Evolutionary conservation across 92 coral and sea anemone genomes (phyloP).

Genomic region (Diadumene lineata): DNA sequence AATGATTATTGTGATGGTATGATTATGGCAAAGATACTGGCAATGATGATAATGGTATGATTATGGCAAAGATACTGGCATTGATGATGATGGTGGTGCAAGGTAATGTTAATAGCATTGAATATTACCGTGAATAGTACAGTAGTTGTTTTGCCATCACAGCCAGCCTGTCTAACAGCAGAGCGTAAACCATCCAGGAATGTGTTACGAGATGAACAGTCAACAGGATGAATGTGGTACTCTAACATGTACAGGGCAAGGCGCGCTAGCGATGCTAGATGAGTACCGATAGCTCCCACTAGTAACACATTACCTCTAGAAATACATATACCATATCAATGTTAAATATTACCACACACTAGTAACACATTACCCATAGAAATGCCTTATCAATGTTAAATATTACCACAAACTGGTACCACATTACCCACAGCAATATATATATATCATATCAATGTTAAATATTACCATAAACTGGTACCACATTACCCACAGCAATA

Average conservation of each 20-base stretch:
- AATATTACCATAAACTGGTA: too few species aligned
- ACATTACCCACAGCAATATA: too few species aligned
- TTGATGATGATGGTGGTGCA: background rate
- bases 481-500: too few species aligned
- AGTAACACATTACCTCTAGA: constrained; percentile 85
- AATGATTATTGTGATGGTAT: constrained; percentile 44
- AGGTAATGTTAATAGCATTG: background rate
- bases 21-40: too few species aligned
- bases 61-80: background rate
- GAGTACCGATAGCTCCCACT: constrained; percentile 95
- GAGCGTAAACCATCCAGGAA: constrained; percentile 96
- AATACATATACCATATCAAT: too few species aligned
- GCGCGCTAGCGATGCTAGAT: constrained; percentile 72
- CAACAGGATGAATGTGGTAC: constrained; percentile 84
- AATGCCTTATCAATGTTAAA: too few species aligned
- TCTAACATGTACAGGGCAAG: constrained; percentile 94
- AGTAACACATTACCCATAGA: too few species aligned
- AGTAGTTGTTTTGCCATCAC: constrained; percentile 98
- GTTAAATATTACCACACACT: too few species aligned
- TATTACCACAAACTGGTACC: too few species aligned
- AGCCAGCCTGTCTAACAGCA: constrained; percentile 98
- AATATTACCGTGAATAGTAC: constrained; percentile 69
- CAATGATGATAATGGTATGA: background rate
- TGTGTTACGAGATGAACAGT: constrained; percentile 84
- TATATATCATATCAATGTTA: too few species aligned